phyloP scores from a whole-genome alignment of 1,140 invertebrate genomes.

The Hylaeus anthracinus region DNA sequence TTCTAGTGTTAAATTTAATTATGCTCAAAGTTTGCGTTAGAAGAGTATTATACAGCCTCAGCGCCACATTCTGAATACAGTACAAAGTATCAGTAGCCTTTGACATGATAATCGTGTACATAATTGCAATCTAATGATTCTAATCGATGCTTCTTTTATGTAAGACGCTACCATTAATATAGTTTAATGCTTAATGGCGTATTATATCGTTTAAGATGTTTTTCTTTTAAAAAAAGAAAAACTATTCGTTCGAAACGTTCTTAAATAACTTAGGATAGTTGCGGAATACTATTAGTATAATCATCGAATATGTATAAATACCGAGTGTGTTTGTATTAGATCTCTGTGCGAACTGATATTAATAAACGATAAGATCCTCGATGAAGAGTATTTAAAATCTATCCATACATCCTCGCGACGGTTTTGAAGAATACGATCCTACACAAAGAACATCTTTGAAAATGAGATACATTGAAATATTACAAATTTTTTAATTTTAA shows the following conservation, averaged over 20 bases:
- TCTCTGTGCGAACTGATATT: constrained; percentile 40
- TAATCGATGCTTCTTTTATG: constrained; percentile 21
- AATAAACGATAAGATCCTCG: constrained; percentile 41
- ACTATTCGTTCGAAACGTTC: not conserved
- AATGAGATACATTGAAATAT: too few species aligned
- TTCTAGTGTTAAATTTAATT: too few species aligned
- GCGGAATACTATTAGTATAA: not conserved
- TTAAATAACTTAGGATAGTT: constrained; percentile 7
- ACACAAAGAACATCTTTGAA: too few species aligned
- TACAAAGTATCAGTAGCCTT: constrained; percentile 27
- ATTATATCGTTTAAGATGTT: not conserved
- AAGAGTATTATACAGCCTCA: not conserved
- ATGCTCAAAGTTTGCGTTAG: not conserved
- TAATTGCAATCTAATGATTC: constrained; percentile 20
- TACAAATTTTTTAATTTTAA: too few species aligned
- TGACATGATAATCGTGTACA: constrained; percentile 24
- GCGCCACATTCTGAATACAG: constrained; percentile 39
- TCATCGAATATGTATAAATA: constrained; percentile 19
- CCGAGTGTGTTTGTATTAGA: constrained; percentile 47
- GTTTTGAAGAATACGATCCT: too few species aligned
- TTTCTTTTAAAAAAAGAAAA: not conserved
- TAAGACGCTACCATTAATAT: not conserved
- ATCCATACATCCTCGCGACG: too few species aligned
- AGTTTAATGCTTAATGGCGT: too few species aligned
- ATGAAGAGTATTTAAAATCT: not conserved